Evolutionary conservation across 2,113 vertebrate genomes (phyloP).

Genomic region (Corydoras maculifer): DNA sequence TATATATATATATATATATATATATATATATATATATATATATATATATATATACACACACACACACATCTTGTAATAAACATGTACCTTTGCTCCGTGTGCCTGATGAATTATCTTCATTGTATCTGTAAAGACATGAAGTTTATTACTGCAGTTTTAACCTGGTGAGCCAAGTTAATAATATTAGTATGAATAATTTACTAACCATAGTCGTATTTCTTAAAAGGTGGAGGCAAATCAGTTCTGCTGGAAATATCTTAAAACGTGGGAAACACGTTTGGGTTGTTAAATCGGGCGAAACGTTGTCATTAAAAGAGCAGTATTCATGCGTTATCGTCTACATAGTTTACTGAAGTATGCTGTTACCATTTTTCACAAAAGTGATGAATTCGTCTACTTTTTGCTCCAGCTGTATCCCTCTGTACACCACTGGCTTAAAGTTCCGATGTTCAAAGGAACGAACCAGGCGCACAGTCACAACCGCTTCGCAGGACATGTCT

Average conservation of each 20-base stretch:
- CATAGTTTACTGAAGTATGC: not conserved
- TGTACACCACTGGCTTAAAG: conserved; percentile 79
- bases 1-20: too few species aligned
- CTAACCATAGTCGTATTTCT: conserved; percentile 78
- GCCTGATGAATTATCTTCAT: conserved; percentile 93
- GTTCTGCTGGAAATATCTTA: conserved; percentile 71
- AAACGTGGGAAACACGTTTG: conserved; percentile 5
- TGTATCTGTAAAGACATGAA: conserved; percentile 71
- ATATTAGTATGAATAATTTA: conserved; percentile 1
- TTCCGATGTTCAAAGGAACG: conserved; percentile 86
- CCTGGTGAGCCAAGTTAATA: not conserved
- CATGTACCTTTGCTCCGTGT: conserved; percentile 83
- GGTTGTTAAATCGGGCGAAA: too few species aligned
- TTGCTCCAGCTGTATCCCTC: conserved; percentile 68
- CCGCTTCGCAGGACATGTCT: conserved; percentile 63
- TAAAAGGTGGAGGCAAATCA: conserved; percentile 80
- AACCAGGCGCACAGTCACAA: conserved; percentile 82
- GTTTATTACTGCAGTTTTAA: not conserved
- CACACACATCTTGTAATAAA: too few species aligned
- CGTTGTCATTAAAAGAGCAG: too few species aligned
- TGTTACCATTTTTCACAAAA: conserved; percentile 72
- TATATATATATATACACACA: too few species aligned
- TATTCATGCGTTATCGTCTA: not conserved
- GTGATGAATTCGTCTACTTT: conserved; percentile 76
- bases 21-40: too few species aligned